Percentiles rank a stretch among this genome's conserved stretches.
Conservation (phyloP, 2,888 invertebrate genomes). For the Eurytoma californica region DNA sequence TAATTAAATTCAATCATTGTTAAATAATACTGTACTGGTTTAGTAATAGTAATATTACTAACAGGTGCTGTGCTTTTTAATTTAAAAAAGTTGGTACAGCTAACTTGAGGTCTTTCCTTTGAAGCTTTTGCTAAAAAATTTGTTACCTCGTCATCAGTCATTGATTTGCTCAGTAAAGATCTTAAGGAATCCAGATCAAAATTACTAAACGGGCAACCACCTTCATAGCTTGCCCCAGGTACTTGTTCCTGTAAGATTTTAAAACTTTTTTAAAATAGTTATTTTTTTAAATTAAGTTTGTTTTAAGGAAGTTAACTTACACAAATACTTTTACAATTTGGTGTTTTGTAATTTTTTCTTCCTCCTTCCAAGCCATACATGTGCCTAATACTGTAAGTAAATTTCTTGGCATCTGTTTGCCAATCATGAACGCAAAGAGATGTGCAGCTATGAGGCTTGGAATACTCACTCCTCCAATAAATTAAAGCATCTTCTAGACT, state of each 20-base stretch:
- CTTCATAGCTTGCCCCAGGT: slow-evolving; percentile 76
- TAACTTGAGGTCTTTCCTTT: slow-evolving; percentile 61
- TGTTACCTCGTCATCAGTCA: slow-evolving; percentile 58
- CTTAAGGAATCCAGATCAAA: slow-evolving; percentile 76
- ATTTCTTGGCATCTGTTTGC: slow-evolving; percentile 80
- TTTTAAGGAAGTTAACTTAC: slow-evolving; percentile 69
- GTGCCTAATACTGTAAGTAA: slow-evolving; percentile 82
- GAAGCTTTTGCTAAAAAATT: slow-evolving; percentile 58
- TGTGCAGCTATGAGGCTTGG: slow-evolving; percentile 73
- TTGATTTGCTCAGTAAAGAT: slow-evolving; percentile 40
- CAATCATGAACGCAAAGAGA: slow-evolving; percentile 80
- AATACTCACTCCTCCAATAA: slow-evolving; percentile 83
- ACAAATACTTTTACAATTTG: slow-evolving; percentile 79
- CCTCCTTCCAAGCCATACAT: slow-evolving; percentile 84
- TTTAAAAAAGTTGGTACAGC: slow-evolving; percentile 66
- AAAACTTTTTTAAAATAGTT: not conserved
- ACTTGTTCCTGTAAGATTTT: slow-evolving; percentile 64
- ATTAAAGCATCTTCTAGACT: slow-evolving; percentile 79
- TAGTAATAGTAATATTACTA: slow-evolving; percentile 60
- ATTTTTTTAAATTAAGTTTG: too few species aligned
- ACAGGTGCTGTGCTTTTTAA: slow-evolving; percentile 57
- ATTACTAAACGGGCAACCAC: slow-evolving; percentile 81
- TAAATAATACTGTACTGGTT: slow-evolving; percentile 69
- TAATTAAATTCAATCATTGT: slow-evolving; percentile 59
- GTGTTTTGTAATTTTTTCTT: slow-evolving; percentile 79